Evolutionary conservation across 1,140 invertebrate genomes (phyloP).

Genomic region (Brachionus paranguensis): DNA sequence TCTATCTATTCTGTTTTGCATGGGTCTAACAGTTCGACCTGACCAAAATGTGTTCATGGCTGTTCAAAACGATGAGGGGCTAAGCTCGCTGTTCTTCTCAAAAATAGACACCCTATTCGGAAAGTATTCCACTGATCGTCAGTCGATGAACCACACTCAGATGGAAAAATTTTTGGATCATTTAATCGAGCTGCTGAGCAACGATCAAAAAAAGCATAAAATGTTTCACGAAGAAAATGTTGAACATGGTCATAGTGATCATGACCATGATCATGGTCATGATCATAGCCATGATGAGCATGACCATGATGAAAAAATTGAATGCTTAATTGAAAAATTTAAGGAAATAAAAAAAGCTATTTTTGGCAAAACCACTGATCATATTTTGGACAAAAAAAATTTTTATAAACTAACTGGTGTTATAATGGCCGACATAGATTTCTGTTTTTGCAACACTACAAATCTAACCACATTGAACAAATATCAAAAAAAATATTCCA

Average conservation of each 20-base stretch:
- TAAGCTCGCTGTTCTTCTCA: not conserved
- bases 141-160: not conserved
- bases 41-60: not conserved
- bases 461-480: not conserved
- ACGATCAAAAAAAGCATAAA: not conserved
- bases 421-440: conserved; percentile 16
- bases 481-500: not conserved
- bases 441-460: not conserved
- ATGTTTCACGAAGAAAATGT: not conserved
- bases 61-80: not conserved
- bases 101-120: not conserved
- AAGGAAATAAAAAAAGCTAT: not conserved
- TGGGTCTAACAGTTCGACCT: not conserved
- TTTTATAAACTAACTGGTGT: not conserved
- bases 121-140: not conserved
- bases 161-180: not conserved
- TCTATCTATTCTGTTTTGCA: not conserved
- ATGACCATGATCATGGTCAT: conserved; percentile 1
- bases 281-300: not conserved
- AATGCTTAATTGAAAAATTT: not conserved
- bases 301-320: not conserved
- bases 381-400: not conserved
- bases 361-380: not conserved
- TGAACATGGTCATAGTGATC: not conserved
- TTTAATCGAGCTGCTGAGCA: not conserved